Base-by-base conservation (phyloP, 2,888 invertebrate genomes). In the Podotricha telesiphe region DNA sequence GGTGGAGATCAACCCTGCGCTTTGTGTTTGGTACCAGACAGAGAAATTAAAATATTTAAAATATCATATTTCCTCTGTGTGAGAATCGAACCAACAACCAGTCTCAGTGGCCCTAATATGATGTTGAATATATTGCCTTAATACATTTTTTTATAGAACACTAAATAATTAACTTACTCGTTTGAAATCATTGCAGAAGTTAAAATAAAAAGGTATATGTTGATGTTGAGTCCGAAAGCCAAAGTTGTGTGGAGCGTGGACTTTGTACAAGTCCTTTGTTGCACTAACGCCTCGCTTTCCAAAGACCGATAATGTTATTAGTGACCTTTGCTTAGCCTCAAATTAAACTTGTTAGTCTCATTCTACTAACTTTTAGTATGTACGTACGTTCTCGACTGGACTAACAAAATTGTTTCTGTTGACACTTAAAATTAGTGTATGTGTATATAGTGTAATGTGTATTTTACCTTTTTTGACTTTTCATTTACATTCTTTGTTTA, bases 281-380 rank as follows among this genome's bases (percentile, higher is more conserved):
- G 59, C 59, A 59, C 20, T n/a, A 28, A 42, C 10, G 45, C 45
- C n/a, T 59, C 59, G 42, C 22, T 22, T 59, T 59, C 22, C 22
- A 59, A 45, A 22, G 22, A 45, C 45, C 45, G 22, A 59, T 59
- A 59, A 59, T 42, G 42, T 45, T 59, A 45, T 59, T 45, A 45
- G 45, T 8, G 22, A 45, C 45, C 59, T 59, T 59, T 59, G 45
- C 34, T 37, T 22, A 45, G n/a, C 59, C 59, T 28, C 45, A 45
- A 45, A 22, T 22, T 28, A 22, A n/a, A 45, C 15, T 58, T 20
- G 42, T 45, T 45, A 45, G 22, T 11, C 10, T 59, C 6, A n/a
- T 45, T 42, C 42, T 42, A 1, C n/a, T 34, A 55, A 28, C 10
- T 55, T 34, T 34, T 17, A n/a, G 34, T 17, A 34, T 34, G 34